Base-by-base conservation (phyloP, 1,140 invertebrate species). In the Papilio machaon region DNA sequence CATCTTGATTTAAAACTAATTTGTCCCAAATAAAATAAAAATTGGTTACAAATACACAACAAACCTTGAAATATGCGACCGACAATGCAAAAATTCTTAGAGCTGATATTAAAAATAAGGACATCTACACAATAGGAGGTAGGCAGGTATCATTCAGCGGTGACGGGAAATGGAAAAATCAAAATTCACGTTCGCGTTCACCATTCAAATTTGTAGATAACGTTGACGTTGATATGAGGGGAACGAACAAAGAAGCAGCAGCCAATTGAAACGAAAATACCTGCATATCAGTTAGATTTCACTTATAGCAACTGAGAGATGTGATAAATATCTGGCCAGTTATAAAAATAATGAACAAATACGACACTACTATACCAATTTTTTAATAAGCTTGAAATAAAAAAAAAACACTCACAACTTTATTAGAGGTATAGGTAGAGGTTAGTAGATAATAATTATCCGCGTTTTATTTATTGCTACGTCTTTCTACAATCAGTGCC, bases 161-260 rank as follows among this genome's bases (percentile, higher is more conserved):
- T 88, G 87, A 88, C 85, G 86, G 91, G 89, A 92, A 91, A 91
- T 89, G 89, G 87, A 89, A 91, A 89, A 90, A 91, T 92, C 87
- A 88, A 87, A 91, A 92, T 88, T 88, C 85, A 73, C 85, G 80
- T 88, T 88, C 87, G 67, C 83, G 80, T 88, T 88, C 87, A 67
- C 83, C 67, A 89, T 92, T 89, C 86, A 89, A 83, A 89, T 84
- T 87, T 80, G 83, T 82, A 87, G 88, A 92, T 89, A 90, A 82
- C 80, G 43, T 81, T 84, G 82, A 84, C 82, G 80, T 79, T 64
- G 77, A 79, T 60, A 60, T 23, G 10, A 80, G 80, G 85, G 82
- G 73, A 47, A 54, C 30, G 30, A 46, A 85, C 85, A 84, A 85
- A 82, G 85, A 79, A 43, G 73, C 70, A 38, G n/a, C 38, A 43